phyloP scores from a whole-genome alignment of 2,797 vertebrate species.

The Lacerta viridis region DNA sequence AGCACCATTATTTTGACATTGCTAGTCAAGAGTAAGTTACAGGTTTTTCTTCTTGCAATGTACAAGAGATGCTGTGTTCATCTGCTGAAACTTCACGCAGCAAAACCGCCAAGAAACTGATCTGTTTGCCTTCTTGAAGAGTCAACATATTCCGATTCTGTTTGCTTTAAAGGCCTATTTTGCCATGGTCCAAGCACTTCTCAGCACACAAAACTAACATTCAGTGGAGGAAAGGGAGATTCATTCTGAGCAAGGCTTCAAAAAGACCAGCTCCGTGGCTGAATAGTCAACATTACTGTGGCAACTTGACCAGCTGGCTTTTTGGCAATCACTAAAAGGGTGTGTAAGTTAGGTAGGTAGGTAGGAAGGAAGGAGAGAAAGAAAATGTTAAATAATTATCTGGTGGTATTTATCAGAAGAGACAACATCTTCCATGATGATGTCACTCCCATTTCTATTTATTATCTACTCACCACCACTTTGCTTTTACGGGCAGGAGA shows the following conservation, averaged over 20 bases:
- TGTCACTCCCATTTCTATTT: not conserved
- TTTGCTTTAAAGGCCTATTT: not conserved
- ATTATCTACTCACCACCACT: not conserved
- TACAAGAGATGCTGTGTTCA: rapidly evolving
- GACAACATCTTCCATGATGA: not conserved
- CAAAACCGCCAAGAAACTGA: not conserved
- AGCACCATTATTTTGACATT: not conserved
- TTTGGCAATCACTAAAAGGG: not conserved
- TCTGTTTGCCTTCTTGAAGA: not conserved
- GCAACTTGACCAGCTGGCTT: rapidly evolving
- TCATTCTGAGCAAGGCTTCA: not conserved
- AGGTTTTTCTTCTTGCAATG: not conserved
- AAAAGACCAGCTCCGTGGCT: rapidly evolving
- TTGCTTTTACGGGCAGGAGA: not conserved
- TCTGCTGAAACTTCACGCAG: rapidly evolving
- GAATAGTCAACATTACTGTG: not conserved
- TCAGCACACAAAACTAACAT: not conserved
- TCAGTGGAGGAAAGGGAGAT: rapidly evolving
- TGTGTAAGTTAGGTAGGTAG: not conserved
- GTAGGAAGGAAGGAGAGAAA: not conserved
- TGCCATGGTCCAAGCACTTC: not conserved
- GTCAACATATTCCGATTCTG: not conserved
- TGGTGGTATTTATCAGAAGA: not conserved
- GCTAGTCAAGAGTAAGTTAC: not conserved
- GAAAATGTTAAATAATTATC: not conserved